Evolutionary conservation across 2,797 vertebrate genomes (phyloP), one percentile per base, ranked within the genome.

Genomic region (Crocidura indochinensis): DNA sequence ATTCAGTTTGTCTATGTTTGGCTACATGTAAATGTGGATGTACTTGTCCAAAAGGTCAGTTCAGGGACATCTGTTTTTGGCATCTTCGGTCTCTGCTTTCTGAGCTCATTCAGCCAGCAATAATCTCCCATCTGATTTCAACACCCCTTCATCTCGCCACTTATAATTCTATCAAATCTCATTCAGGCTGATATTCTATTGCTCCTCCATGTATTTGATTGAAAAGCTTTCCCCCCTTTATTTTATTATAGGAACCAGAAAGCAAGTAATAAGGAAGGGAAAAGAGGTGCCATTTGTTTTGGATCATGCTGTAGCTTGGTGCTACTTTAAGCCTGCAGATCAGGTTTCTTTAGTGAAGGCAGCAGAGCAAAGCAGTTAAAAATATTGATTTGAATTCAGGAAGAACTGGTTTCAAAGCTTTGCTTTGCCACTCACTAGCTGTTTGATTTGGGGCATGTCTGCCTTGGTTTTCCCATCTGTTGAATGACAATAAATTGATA

Each of bases 81-180:
- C 51, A 24, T 81, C 20, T 24, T 11, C 9, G 7, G 10, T 53
- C 53, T 78, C 75, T 74, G 38, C 24, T 89, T 80, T 75, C 47
- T 69, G 60, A 47, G 10, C 22, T 27, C 20, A 38, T 94, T 84
- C 46, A 22, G 44, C 64, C 26, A 53, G 69, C 56, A 44, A 17
- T 3, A 1, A 14, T 0, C 0, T 75, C 27, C 24, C 3, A 78
- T 65, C 44, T 87, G 49, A 64, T 75, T 90, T 91, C 56, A 91
- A 0, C 22, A 10, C 10, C 26, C 9, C 78, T 44, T 10, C 46
- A 14, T 49, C 10, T 68, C 5, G n/a, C 4, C 38, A 75, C 77
- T 84, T 77, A n/a, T 76, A 53, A 46, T 87, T 85, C 31, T 46
- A 84, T 76, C 26, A 90, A 90, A 69, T 83, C 73, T 93, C 15